Evolutionary conservation across 2,888 invertebrate genomes (phyloP).

Genomic region (Ischnus inquisitorius): DNA sequence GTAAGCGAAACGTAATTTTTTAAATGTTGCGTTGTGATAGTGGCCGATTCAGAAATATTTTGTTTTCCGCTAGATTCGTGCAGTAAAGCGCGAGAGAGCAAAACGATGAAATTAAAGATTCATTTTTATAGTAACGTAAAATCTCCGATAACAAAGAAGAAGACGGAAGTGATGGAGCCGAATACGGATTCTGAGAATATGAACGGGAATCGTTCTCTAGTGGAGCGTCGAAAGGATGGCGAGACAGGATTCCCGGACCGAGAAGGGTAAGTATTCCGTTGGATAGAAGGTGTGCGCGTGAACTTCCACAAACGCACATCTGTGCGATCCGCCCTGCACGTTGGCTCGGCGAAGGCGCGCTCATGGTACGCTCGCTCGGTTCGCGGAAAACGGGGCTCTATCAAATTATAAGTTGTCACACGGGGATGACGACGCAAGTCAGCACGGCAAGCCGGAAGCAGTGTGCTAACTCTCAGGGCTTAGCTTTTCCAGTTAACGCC

Average conservation of each 20-base stretch:
- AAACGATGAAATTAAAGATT: not conserved
- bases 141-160: not conserved
- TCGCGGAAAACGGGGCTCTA: conserved; percentile 74
- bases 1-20: not conserved
- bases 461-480: conserved; percentile 73
- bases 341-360: conserved; percentile 18
- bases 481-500: conserved; percentile 80
- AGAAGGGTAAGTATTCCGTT: conserved; percentile 10
- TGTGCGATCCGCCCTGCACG: conserved; percentile 1
- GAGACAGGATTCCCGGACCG: not conserved
- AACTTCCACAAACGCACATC: conserved; percentile 8
- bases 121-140: too few species aligned
- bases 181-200: not conserved
- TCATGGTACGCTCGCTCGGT: conserved; percentile 32
- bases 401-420: conserved; percentile 83
- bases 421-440: conserved; percentile 78
- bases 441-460: conserved; percentile 45
- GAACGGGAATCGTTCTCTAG: not conserved
- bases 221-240: too few species aligned
- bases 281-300: not conserved
- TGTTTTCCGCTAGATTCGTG: too few species aligned
- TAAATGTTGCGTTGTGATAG: not conserved
- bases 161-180: not conserved
- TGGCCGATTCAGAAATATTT: too few species aligned
- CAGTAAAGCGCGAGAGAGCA: not conserved